These are phyloP conservation scores for Orchestes rusci DNA, from an alignment of 2,888 invertebrate genomes.

Conservation along the genomic window DNA sequence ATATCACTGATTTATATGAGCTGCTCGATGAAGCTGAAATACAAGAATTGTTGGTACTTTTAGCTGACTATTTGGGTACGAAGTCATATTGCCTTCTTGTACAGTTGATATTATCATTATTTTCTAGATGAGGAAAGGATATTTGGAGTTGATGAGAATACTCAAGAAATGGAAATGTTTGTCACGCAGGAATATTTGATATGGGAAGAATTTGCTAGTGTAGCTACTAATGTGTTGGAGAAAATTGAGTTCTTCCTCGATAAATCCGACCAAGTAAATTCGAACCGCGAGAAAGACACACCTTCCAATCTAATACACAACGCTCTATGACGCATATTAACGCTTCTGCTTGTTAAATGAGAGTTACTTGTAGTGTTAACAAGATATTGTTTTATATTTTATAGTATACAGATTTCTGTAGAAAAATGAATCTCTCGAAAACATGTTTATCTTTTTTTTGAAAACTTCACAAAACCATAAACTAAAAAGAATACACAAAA, in stretches of 20 bases:
- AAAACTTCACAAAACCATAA: too few species aligned
- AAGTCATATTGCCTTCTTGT: constrained; percentile 44
- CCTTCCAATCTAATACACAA: constrained; percentile 24
- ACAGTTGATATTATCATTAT: neutral
- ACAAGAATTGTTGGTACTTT: constrained; percentile 48
- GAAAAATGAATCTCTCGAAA: neutral
- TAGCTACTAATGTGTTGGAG: constrained; percentile 67
- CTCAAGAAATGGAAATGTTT: constrained; percentile 39
- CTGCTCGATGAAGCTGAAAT: constrained; percentile 47
- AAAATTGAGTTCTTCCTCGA: constrained; percentile 49
- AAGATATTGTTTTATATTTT: constrained; percentile 9
- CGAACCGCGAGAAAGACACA: constrained; percentile 27
- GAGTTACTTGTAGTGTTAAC: constrained; percentile 2
- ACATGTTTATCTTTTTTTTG: too few species aligned
- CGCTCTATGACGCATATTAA: constrained; percentile 41
- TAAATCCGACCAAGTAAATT: constrained; percentile 38
- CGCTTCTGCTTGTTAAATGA: constrained; percentile 40
- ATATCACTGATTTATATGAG: constrained; percentile 46
- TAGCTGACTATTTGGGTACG: constrained; percentile 52
- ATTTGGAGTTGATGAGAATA: constrained; percentile 45
- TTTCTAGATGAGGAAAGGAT: constrained; percentile 46
- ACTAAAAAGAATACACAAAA: too few species aligned
- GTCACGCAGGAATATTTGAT: constrained; percentile 43
- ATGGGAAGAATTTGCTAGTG: constrained; percentile 71
- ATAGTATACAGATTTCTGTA: constrained; percentile 1